Evolutionary conservation across 2,113 vertebrate species (phyloP), one percentile per base, ranked within the genome.

Genomic region (Myotis lucifugus): DNA sequence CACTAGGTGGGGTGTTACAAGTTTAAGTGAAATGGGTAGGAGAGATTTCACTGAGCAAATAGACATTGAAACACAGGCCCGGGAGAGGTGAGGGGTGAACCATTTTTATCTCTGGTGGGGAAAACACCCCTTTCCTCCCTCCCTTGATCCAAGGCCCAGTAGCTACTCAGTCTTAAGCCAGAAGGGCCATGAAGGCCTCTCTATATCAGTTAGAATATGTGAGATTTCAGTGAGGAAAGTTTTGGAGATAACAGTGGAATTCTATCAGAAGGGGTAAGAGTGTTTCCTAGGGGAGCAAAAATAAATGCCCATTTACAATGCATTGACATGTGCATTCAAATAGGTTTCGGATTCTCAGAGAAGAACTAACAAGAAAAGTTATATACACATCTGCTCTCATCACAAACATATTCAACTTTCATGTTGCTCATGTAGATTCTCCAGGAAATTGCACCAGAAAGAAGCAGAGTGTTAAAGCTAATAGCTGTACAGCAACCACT

Each of bases 351-450:
- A 27, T 86, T 96, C 90, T 56, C 6, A 32, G 15, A 40, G 67
- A 52, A 86, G 72, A 86, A 72, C 21, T 81, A 93, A 83, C 0
- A 40, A 64, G 76, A 32, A 76, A 95, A 82, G 74, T 78, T 27
- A 54, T 10, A n/a, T 37, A 64, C 67, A 23, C 37, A 40, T 79
- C 93, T 90, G 50, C 70, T 73, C 74, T 89, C 29, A 52, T 85
- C 74, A 79, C 76, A 82, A 42, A 83, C 79, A 37, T 42, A 40
- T 84, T 87, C 67, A 48, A 1, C 48, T 61, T 86, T 52, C 42
- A 15, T 46, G 9, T 86, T 95, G 86, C 42, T 95, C 19, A 8
- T 91, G 90, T 48, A 79, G 84, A 42, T 96, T 96, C 86, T 96
- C 34, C 72, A 88, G 64, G 69, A 92, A 93, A 91, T 66, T 73